These are phyloP conservation scores for Ceuthmochares aereus DNA, from an alignment of 2,113 vertebrate genomes.

Conservation along the genomic window DNA sequence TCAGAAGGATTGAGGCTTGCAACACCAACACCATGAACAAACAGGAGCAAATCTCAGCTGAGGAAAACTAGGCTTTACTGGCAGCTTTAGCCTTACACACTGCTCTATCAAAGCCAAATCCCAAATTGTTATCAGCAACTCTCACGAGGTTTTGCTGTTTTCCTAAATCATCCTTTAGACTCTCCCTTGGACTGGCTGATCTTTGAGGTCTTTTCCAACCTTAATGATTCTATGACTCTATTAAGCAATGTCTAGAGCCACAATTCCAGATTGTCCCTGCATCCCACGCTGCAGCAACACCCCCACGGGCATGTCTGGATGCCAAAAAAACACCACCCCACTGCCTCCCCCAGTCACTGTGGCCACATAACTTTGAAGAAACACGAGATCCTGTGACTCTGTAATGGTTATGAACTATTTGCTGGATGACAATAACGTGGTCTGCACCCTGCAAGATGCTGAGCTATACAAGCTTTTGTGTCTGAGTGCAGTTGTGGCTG, in stretches of 20 bases:
- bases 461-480: not conserved
- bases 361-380: not conserved
- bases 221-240: too few species aligned
- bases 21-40: not conserved
- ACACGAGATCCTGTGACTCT: accelerated
- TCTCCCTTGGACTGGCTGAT: not conserved
- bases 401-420: not conserved
- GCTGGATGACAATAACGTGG: accelerated
- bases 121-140: not conserved
- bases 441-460: not conserved
- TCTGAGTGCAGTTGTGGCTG: not conserved
- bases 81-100: not conserved
- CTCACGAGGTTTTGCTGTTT: not conserved
- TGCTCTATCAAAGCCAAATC: not conserved
- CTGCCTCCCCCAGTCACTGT: not conserved
- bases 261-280: not conserved
- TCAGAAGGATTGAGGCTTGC: not conserved
- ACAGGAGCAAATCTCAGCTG: not conserved
- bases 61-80: not conserved
- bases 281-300: not conserved
- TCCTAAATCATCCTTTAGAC: not conserved
- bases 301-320: not conserved
- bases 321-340: not conserved
- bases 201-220: too few species aligned
- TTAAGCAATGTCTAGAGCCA: not conserved